These are phyloP conservation scores for Procambarus clarkii DNA, from an alignment of 1,140 invertebrate genomes.

Conservation along the genomic window DNA sequence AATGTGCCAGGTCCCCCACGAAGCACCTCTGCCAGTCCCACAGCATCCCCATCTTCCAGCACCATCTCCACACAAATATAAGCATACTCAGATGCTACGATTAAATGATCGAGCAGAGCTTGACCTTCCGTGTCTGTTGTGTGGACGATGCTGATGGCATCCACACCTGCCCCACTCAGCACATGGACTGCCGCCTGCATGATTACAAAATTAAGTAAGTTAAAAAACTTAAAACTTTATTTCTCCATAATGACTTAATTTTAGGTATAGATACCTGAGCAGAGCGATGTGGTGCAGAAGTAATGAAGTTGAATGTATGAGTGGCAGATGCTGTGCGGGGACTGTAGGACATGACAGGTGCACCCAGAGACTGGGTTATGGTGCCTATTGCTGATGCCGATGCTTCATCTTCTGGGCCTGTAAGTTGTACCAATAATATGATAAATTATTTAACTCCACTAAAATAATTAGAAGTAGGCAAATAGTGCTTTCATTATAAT, in stretches of 20 bases:
- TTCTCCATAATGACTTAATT: neutral
- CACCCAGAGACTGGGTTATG: slow-evolving; percentile 16
- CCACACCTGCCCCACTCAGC: slow-evolving; percentile 23
- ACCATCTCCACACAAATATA: slow-evolving; percentile 50
- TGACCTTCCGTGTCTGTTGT: slow-evolving; percentile 43
- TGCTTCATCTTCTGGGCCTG: slow-evolving; percentile 38
- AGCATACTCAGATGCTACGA: slow-evolving; percentile 30
- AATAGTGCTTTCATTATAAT: no score
- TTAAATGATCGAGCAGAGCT: slow-evolving; percentile 28
- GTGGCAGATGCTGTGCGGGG: slow-evolving; percentile 20
- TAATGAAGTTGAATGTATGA: slow-evolving; percentile 26
- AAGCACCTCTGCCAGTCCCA: neutral
- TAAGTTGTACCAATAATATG: neutral
- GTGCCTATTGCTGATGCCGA: slow-evolving; percentile 35
- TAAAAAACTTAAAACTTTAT: no score
- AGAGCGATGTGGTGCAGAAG: slow-evolving; percentile 39
- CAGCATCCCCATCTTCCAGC: slow-evolving; percentile 4
- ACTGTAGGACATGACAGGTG: slow-evolving; percentile 38
- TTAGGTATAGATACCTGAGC: slow-evolving; percentile 1
- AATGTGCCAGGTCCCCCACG: slow-evolving; percentile 33
- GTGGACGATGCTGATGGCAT: slow-evolving; percentile 46
- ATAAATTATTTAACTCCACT: no score
- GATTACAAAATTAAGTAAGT: no score
- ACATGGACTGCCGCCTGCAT: slow-evolving; percentile 50
- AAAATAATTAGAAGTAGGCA: no score